A percentile compares a stretch with the other conserved stretches of the same genome.
phyloP scores from a whole-genome alignment of 2,888 invertebrate genomes.

The Carabus problematicus region DNA sequence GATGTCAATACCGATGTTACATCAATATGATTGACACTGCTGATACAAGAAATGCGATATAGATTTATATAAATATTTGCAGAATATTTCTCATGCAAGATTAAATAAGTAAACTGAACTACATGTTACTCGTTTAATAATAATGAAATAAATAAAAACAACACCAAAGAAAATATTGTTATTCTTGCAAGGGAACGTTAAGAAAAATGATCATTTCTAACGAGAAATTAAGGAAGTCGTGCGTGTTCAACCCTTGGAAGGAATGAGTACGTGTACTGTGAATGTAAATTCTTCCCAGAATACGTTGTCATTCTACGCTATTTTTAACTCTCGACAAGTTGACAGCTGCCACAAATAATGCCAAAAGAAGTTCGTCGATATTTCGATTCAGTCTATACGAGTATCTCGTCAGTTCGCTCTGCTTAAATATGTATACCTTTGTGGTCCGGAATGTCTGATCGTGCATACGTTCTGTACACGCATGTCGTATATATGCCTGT shows the following conservation, averaged over 20 bases:
- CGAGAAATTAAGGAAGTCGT: too few species aligned
- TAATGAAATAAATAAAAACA: too few species aligned
- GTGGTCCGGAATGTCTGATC: neutral
- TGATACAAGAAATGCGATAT: conserved; percentile 13
- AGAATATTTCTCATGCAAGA: too few species aligned
- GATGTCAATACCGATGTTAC: conserved; percentile 21
- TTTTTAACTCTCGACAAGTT: conserved; percentile 16
- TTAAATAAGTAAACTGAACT: too few species aligned
- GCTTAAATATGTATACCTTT: conserved; percentile 23
- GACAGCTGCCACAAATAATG: conserved; percentile 25
- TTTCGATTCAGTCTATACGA: conserved; percentile 20
- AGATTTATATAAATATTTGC: too few species aligned
- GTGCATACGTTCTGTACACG: too few species aligned
- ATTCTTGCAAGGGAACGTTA: too few species aligned
- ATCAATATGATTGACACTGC: conserved; percentile 25
- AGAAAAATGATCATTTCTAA: too few species aligned
- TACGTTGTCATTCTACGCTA: conserved; percentile 18
- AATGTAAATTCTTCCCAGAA: conserved; percentile 8
- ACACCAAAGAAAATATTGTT: too few species aligned
- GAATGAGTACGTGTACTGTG: neutral
- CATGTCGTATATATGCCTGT: too few species aligned
- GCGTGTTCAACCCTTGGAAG: too few species aligned
- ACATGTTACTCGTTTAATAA: too few species aligned
- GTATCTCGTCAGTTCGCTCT: conserved; percentile 9
- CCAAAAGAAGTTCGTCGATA: neutral